phyloP scores from a whole-genome alignment of 1,140 invertebrate species.

The Aphelinus certus region DNA sequence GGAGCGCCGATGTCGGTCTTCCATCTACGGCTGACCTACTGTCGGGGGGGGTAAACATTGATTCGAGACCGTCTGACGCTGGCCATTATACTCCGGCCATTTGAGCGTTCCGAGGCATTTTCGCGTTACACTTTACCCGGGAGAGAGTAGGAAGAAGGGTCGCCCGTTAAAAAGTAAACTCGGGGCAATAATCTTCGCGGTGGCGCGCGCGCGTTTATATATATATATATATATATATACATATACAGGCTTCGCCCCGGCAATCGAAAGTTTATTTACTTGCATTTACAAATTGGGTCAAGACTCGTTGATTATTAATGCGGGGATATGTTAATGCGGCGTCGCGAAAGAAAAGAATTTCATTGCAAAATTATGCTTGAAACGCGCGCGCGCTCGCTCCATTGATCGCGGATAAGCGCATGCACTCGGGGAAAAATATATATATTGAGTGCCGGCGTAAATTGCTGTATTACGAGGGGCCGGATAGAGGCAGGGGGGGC shows the following conservation, averaged over 20 bases:
- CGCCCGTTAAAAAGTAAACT: too few species aligned
- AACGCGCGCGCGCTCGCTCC: not conserved
- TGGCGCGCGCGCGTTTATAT: too few species aligned
- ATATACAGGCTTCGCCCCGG: not conserved
- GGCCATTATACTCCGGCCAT: not conserved
- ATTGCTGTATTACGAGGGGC: too few species aligned
- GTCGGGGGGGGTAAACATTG: constrained; percentile 4
- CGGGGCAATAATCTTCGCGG: too few species aligned
- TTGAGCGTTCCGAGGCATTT: not conserved
- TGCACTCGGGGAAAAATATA: too few species aligned
- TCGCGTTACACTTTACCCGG: not conserved
- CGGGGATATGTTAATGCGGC: constrained; percentile 22
- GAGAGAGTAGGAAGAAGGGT: too few species aligned
- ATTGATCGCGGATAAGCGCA: too few species aligned
- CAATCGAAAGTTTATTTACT: constrained; percentile 25
- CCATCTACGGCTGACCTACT: constrained; percentile 11
- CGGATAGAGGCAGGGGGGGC: too few species aligned
- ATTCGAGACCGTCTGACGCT: constrained; percentile 10
- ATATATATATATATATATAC: too few species aligned
- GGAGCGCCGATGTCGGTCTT: not conserved
- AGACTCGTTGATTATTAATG: constrained; percentile 26
- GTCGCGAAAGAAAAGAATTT: constrained; percentile 8
- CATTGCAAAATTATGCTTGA: constrained; percentile 13
- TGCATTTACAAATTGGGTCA: constrained; percentile 29
- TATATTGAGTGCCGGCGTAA: too few species aligned